phyloP scores from a whole-genome alignment of 1,140 invertebrate genomes.

The Drosophila gunungcola region DNA sequence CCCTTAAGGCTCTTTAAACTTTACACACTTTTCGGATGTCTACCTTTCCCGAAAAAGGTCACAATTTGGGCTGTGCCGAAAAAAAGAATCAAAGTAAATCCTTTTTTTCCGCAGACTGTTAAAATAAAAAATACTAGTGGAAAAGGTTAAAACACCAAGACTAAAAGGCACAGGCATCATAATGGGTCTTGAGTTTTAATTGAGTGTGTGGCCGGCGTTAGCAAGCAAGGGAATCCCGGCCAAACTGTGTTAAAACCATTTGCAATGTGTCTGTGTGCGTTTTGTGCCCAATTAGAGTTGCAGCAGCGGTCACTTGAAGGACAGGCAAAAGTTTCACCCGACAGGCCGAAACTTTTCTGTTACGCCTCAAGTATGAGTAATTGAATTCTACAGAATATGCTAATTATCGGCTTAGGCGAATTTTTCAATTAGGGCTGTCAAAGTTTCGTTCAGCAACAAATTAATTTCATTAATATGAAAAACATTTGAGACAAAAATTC shows the following conservation, averaged over 20 bases:
- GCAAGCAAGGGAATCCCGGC: constrained; percentile 12
- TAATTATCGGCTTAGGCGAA: constrained; percentile 79
- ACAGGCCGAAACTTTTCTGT: constrained; percentile 65
- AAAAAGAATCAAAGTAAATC: constrained; percentile 68
- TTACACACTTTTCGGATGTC: constrained; percentile 77
- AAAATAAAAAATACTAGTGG: constrained; percentile 37
- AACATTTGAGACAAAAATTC: constrained; percentile 47
- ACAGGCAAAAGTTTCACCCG: constrained; percentile 63
- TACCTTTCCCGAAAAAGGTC: constrained; percentile 31
- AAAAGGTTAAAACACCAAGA: constrained; percentile 78
- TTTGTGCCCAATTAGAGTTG: constrained; percentile 72
- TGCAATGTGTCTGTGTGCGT: constrained; percentile 58
- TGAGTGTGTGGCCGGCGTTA: constrained; percentile 65
- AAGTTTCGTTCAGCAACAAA: constrained; percentile 53
- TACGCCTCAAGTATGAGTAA: constrained; percentile 80
- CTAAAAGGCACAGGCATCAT: constrained; percentile 79
- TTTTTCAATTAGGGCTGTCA: constrained; percentile 73
- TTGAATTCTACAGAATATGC: constrained; percentile 71
- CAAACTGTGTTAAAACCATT: constrained; percentile 79
- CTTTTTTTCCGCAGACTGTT: constrained; percentile 50
- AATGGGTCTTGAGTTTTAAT: constrained; percentile 83
- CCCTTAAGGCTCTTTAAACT: constrained; percentile 84
- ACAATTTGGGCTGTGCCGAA: constrained; percentile 46
- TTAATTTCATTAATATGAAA: constrained; percentile 69
- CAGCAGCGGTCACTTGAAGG: constrained; percentile 76